Conservation (phyloP, 1,140 invertebrate genomes). For the Magallana angulata region DNA sequence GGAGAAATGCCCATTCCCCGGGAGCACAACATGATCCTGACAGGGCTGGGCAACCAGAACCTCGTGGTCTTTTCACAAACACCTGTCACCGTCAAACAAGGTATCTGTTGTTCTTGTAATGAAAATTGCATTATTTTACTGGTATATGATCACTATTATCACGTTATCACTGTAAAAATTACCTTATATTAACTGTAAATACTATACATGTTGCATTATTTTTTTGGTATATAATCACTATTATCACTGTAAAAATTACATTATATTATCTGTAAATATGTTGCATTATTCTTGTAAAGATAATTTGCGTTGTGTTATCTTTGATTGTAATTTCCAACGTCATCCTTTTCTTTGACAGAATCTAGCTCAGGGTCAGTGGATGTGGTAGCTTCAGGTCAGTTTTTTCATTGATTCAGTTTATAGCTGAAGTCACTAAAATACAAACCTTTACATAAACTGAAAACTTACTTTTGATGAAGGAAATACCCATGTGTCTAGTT, state of each 20-base stretch:
- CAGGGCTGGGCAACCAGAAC: conserved; percentile 89
- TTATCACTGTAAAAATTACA: too few relatives aligned
- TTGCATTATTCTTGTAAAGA: not conserved
- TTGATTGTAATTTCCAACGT: too few relatives aligned
- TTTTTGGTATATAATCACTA: too few relatives aligned
- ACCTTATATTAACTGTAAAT: not conserved
- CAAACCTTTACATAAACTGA: not conserved
- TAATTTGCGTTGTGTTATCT: not conserved
- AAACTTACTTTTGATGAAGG: too few relatives aligned
- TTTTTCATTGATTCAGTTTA: not conserved
- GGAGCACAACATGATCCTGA: conserved; percentile 93
- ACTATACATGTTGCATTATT: not conserved
- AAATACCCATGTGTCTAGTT: too few relatives aligned
- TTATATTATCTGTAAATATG: not conserved
- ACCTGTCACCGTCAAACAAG: conserved; percentile 41
- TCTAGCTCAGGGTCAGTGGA: conserved; percentile 23
- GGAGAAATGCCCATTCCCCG: conserved; percentile 81
- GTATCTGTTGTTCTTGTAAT: not conserved
- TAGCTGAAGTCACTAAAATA: not conserved
- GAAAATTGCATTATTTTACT: too few relatives aligned
- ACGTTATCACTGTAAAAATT: too few relatives aligned
- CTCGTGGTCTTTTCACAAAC: conserved; percentile 71
- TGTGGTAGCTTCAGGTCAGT: conserved; percentile 44
- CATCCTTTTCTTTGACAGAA: conserved; percentile 13
- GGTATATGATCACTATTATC: too few relatives aligned